Evolutionary conservation across 1,140 invertebrate species (phyloP), one percentile per base, ranked within the genome.

Genomic region (Nylanderia fulva): DNA sequence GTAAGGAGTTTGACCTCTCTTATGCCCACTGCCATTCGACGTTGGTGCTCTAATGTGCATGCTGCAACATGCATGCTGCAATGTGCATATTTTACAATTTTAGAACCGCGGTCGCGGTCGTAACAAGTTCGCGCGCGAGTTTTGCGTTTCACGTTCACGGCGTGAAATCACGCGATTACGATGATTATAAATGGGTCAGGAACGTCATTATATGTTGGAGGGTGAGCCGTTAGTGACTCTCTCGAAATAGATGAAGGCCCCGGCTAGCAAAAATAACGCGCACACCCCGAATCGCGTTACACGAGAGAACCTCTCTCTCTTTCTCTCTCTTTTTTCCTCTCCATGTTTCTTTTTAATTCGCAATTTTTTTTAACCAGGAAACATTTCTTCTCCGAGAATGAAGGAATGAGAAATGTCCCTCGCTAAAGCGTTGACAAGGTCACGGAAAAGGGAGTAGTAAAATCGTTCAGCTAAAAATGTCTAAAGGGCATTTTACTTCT

Each of bases 231-330:
- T 87, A 87, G 87, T 89, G 80, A 87, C 66, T 86, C 66, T 90
- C 93, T 92, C 85, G 90, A 94, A 94, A 95, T 94, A 95, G 93
- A 94, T 76, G 92, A 94, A 94, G 94, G 94, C 92, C 90, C 85
- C 80, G 91, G 91, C 91, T 91, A 91, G 90, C 92, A 93, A 94
- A 94, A 94, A 94, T 94, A 94, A 92, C 93, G 85, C 88, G 61
- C 48, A 33, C 45, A 87, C 56, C 61, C 60, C 64, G 72, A 74
- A 56, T 64, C 56, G 24, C 64, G 52, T 74, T 48, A 48, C 45
- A 61, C 21, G 0, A 64, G 61, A 84, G 52, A 63, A 60, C 42
- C 21, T 2, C 18, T 1, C 29, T 1, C 29, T 33, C 29, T 33
- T 0, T 48, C 45, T 48, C 13, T 48, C 4, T 48, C 52, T 79